Conservation (phyloP, 2,888 invertebrate genomes). For the Platypus cylindrus region DNA sequence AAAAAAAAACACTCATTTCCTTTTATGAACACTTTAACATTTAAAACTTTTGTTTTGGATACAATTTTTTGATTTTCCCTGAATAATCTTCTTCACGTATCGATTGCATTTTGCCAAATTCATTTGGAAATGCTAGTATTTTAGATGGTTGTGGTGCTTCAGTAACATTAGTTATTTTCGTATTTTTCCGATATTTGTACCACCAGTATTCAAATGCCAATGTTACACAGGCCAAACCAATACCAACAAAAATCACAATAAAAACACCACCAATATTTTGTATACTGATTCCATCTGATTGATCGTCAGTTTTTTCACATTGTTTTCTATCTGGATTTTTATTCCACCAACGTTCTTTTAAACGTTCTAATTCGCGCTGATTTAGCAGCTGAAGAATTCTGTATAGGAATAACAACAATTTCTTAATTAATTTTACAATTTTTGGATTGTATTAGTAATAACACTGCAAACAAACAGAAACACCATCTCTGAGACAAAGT, state of each 20-base stretch:
- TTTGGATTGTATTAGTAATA: slow-evolving; percentile 1
- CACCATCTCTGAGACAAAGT: background rate
- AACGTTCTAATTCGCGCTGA: slow-evolving; percentile 77
- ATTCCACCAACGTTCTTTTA: slow-evolving; percentile 97
- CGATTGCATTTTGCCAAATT: slow-evolving; percentile 4
- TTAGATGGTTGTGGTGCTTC: slow-evolving; percentile 33
- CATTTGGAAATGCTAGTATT: slow-evolving; percentile 2
- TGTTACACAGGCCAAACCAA: slow-evolving; percentile 81
- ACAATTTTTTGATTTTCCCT: slow-evolving; percentile 16
- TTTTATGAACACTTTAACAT: too few relatives aligned
- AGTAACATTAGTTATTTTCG: slow-evolving; percentile 46
- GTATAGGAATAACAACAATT: too few relatives aligned
- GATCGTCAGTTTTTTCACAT: slow-evolving; percentile 81
- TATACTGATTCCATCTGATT: slow-evolving; percentile 94
- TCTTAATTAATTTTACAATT: slow-evolving; percentile 1
- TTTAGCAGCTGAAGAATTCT: slow-evolving; percentile 86
- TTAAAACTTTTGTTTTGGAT: slow-evolving; percentile 24
- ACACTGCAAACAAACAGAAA: too few relatives aligned
- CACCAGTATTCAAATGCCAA: slow-evolving; percentile 91
- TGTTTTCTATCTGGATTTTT: slow-evolving; percentile 59
- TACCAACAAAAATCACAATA: slow-evolving; percentile 93
- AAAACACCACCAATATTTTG: slow-evolving; percentile 97
- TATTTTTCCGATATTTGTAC: slow-evolving; percentile 38
- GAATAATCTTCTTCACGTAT: slow-evolving; percentile 5
- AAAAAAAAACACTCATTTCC: too few relatives aligned